A percentile compares a stretch with the other conserved stretches of the same genome.
Evolutionary conservation across 2,113 vertebrate species (phyloP).

Genomic region (Carlito syrichta): DNA sequence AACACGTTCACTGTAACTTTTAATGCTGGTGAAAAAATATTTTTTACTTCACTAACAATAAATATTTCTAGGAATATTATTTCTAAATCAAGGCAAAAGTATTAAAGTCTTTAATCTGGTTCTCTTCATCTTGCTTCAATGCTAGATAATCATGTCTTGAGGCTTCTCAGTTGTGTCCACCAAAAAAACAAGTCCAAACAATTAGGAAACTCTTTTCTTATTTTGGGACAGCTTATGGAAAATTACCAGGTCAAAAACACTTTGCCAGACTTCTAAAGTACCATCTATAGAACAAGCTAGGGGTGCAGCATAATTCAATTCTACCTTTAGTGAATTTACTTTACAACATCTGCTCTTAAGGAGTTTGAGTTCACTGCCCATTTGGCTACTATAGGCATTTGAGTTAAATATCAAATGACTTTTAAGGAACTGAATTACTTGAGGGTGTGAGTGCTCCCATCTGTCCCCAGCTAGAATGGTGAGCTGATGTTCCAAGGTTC

Average conservation of each 20-base stretch:
- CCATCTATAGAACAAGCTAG: neutral
- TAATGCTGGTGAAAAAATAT: neutral
- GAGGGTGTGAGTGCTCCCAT: neutral
- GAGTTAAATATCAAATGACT: neutral
- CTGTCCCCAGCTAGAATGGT: neutral
- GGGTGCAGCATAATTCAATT: rapidly evolving
- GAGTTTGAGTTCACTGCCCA: too few species aligned
- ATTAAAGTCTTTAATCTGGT: neutral
- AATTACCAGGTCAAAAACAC: neutral
- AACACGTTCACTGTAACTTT: neutral
- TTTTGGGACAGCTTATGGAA: neutral
- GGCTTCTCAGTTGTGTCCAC: neutral
- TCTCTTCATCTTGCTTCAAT: neutral
- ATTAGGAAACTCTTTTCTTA: neutral
- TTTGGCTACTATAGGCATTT: neutral
- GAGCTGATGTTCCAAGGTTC: neutral
- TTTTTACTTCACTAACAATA: neutral
- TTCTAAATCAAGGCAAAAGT: neutral
- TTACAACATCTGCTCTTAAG: too few species aligned
- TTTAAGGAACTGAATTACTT: neutral
- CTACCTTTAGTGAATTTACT: neutral
- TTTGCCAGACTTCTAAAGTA: neutral
- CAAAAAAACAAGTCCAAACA: neutral
- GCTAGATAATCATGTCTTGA: neutral
- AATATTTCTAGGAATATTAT: neutral